Conservation (phyloP, 2,797 vertebrate species). For the Gadopsis bispinosus region DNA sequence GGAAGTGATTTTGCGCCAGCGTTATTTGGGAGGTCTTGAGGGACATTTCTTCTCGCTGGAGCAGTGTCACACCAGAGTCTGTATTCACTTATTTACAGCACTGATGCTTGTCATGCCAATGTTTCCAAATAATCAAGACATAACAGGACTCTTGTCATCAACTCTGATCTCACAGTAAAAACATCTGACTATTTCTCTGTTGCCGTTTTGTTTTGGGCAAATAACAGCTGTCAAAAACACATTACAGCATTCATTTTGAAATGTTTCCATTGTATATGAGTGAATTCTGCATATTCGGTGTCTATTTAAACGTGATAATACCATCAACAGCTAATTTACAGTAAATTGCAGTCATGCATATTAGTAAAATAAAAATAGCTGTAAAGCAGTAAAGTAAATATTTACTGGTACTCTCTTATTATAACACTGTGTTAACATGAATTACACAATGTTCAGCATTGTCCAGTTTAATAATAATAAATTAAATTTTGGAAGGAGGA, state of each 20-base stretch:
- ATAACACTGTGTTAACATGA: not conserved
- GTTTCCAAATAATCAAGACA: conserved; percentile 74
- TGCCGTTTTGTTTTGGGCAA: conserved; percentile 47
- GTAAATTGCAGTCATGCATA: not conserved
- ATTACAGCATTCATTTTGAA: conserved; percentile 9
- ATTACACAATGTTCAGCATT: not conserved
- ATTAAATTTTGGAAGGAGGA: no score
- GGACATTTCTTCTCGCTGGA: conserved; percentile 65
- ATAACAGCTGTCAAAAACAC: conserved; percentile 42
- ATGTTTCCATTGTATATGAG: conserved; percentile 26
- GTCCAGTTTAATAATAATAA: not conserved
- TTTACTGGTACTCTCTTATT: not conserved
- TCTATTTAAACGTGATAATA: not conserved
- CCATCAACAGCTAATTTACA: not conserved
- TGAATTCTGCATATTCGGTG: conserved; percentile 7
- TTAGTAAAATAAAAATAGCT: not conserved
- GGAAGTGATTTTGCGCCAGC: conserved; percentile 28
- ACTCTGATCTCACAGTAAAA: conserved; percentile 59
- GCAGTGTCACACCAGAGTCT: conserved; percentile 69
- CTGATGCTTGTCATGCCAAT: conserved; percentile 66
- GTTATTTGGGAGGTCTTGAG: conserved; percentile 62
- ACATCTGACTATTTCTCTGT: conserved; percentile 46
- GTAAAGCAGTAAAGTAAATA: not conserved
- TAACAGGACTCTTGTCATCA: conserved; percentile 68
- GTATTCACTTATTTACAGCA: conserved; percentile 77